These are phyloP conservation scores for Myrmecobius fasciatus DNA, from an alignment of 2,113 vertebrate species.

Conservation along the genomic window DNA sequence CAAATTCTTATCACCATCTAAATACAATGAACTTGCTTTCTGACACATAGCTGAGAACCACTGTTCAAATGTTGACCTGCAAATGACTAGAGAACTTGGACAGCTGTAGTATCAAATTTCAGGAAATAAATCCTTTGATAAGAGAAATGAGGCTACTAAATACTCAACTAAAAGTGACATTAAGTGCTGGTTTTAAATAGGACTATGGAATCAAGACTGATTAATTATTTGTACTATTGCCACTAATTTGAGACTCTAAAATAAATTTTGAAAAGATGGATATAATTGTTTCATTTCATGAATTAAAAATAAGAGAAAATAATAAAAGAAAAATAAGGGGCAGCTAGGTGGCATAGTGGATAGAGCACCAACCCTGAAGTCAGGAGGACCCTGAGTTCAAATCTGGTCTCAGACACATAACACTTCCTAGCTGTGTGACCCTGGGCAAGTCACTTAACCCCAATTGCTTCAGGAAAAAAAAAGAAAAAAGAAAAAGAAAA, in stretches of 20 bases:
- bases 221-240: background rate
- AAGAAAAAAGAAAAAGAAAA: too few species aligned
- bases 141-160: background rate
- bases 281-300: background rate
- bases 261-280: background rate
- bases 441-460: too few species aligned
- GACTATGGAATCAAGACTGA: background rate
- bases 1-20: constrained; percentile 49
- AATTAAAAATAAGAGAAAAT: background rate
- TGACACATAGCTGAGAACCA: constrained; percentile 33
- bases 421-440: too few species aligned
- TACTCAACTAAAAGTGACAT: background rate
- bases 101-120: background rate
- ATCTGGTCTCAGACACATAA: too few species aligned
- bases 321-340: background rate
- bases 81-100: background rate
- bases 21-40: constrained; percentile 38
- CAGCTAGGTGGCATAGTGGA: too few species aligned
- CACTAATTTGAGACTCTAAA: background rate
- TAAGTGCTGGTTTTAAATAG: constrained; percentile 14
- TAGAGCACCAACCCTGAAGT: too few species aligned
- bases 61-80: constrained; percentile 6
- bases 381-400: too few species aligned
- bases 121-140: background rate
- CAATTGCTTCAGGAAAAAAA: too few species aligned